These are phyloP conservation scores for Trachops cirrhosus DNA, from an alignment of 2,797 vertebrate species.

Conservation along the genomic window DNA sequence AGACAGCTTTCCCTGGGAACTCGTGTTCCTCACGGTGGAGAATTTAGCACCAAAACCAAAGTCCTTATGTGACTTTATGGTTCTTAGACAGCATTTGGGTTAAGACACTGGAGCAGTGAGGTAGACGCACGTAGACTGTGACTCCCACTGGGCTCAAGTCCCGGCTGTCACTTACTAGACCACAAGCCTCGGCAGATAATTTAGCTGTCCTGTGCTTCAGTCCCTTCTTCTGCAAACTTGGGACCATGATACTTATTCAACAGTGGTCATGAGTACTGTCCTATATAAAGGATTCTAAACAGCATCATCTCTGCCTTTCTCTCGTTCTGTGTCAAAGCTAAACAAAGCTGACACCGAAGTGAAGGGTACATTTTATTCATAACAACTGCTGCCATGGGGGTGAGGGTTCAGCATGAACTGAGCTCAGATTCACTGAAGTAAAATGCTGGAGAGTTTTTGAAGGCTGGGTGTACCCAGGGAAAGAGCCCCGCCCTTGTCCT, in stretches of 20 bases:
- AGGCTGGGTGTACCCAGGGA: fast-evolving
- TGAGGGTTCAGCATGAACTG: background rate
- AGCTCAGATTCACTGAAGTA: background rate
- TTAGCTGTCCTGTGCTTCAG: background rate
- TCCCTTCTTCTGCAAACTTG: background rate
- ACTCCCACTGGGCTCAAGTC: background rate
- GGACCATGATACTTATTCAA: background rate
- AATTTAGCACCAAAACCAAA: background rate
- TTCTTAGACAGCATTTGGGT: background rate
- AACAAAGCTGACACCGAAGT: background rate
- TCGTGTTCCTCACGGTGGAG: background rate
- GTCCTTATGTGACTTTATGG: fast-evolving
- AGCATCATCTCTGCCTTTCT: background rate
- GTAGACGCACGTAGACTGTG: fast-evolving
- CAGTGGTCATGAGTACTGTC: background rate
- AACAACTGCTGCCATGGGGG: background rate
- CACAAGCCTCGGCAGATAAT: background rate
- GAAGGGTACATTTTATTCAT: background rate
- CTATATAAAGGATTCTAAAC: background rate
- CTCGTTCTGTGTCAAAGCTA: background rate
- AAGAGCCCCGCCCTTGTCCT: background rate
- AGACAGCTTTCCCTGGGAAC: background rate
- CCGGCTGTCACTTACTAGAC: background rate
- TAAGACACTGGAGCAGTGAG: background rate
- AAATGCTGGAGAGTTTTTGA: background rate